Conservation (phyloP, 2,888 invertebrate species). For the Neoascia interrupta region DNA sequence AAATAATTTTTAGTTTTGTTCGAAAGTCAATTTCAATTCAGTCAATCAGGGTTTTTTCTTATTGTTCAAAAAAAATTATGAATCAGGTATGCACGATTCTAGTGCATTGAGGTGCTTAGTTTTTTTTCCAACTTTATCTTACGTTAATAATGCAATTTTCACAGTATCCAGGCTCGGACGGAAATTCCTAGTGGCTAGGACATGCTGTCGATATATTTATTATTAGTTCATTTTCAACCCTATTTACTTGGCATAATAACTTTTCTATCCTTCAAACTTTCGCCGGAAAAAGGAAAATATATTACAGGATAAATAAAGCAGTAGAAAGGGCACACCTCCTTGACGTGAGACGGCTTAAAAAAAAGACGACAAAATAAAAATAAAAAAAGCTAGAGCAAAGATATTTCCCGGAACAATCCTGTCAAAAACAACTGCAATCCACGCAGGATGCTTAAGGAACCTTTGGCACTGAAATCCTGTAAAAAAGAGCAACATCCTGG, state of each 20-base stretch:
- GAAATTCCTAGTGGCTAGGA: constrained; percentile 52
- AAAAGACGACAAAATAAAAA: not conserved
- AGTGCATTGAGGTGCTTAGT: no score
- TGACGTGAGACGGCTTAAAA: not conserved
- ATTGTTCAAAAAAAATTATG: no score
- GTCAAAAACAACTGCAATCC: constrained; percentile 67
- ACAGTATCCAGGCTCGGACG: no score
- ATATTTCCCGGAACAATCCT: constrained; percentile 56
- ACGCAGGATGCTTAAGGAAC: constrained; percentile 63
- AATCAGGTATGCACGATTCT: no score
- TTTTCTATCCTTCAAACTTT: constrained; percentile 22
- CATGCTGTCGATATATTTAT: constrained; percentile 56
- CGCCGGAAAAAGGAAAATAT: not conserved
- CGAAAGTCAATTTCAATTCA: no score
- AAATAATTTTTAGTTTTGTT: no score
- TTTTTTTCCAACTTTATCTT: no score
- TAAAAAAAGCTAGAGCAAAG: constrained; percentile 29
- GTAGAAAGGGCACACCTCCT: no score
- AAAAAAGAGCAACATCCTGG: not conserved
- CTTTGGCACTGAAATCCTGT: constrained; percentile 50
- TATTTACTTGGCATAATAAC: constrained; percentile 53
- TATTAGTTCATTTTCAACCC: constrained; percentile 46
- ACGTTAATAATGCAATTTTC: no score
- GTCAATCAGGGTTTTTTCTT: no score
- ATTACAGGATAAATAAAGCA: constrained; percentile 6